Conservation (phyloP, 2,113 vertebrate species). For the Tychaedon coryphoeus region DNA sequence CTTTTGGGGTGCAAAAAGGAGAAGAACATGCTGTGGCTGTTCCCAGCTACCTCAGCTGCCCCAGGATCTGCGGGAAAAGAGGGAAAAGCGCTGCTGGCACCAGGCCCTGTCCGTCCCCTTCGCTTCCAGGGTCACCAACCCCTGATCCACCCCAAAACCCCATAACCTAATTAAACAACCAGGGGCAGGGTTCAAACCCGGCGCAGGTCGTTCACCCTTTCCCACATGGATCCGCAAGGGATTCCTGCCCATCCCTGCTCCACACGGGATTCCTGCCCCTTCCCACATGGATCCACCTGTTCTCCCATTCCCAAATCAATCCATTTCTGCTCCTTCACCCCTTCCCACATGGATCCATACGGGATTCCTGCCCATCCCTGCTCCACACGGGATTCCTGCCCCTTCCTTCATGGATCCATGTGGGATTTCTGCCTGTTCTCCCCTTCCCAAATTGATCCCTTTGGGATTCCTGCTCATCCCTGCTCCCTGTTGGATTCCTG, state of each 20-base stretch:
- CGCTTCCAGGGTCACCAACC: fast-evolving
- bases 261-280: fast-evolving
- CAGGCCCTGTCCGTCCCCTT: fast-evolving
- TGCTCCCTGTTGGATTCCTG: fast-evolving
- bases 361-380: too few relatives aligned
- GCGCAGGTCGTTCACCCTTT: fast-evolving
- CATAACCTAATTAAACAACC: fast-evolving
- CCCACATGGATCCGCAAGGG: fast-evolving
- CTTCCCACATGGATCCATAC: too few relatives aligned
- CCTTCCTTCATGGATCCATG: too few relatives aligned
- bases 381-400: too few relatives aligned
- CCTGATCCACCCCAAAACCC: fast-evolving
- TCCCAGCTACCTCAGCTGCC: fast-evolving
- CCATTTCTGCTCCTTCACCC: too few relatives aligned
- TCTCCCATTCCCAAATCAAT: neutral
- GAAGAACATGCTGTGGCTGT: neutral
- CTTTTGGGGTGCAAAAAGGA: fast-evolving
- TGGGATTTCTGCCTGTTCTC: neutral
- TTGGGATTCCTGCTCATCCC: fast-evolving
- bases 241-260: fast-evolving
- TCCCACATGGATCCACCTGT: fast-evolving
- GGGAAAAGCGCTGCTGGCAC: fast-evolving
- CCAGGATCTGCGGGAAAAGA: fast-evolving
- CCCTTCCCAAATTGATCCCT: fast-evolving
- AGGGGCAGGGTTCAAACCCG: fast-evolving